Evolutionary conservation across 2,113 vertebrate genomes (phyloP), one percentile per base, ranked within the genome.

Genomic region (Aleadryas rufinucha): DNA sequence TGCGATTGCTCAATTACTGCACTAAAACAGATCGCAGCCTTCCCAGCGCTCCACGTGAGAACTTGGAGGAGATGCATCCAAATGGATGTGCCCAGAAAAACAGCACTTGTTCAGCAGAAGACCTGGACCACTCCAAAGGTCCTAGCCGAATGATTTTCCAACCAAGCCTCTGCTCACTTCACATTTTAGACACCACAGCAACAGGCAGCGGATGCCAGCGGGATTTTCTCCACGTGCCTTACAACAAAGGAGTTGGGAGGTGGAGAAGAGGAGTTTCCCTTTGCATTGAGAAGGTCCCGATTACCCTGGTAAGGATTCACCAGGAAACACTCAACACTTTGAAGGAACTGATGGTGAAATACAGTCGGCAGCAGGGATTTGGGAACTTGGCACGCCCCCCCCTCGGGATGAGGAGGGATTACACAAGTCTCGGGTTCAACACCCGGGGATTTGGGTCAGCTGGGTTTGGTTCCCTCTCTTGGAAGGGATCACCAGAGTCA

Each of bases 351-450:
- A 8, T 1, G 7, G 33, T 9, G 41, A 16, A 37, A 9, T 8
- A 2, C 0, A 2, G 33, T 3, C 4, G 47, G 3, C 19, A 92
- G 57, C 66, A 44, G 42, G 33, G 27, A 11, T 59, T 10, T 1
- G 1, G 16, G 41, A 44, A 28, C 53, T 15, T 3, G 11, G 52
- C 4, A 0, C 1, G 2, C 0, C 14, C 30, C 44, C 30, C 30
- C 44, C 30, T 56, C 4, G 2, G 8, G 41, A 7, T 33, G 22
- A 61, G 49, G 27, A 19, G 27, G 39, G n/a, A 18, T 19, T 52
- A 14, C 10, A 0, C 0, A 0, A 53, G 26, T 6, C 50, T 33
- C 4, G 0, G 4, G 52, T 23, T 50, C 53, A 17, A 14, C 5
- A 6, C n/a, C 23, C 64, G 45, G 16, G 59, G 37, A 19, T 6